Percentiles rank a stretch among this genome's conserved stretches.
Conservation (phyloP, 2,797 vertebrate genomes). For the Clarias laeviceps region DNA sequence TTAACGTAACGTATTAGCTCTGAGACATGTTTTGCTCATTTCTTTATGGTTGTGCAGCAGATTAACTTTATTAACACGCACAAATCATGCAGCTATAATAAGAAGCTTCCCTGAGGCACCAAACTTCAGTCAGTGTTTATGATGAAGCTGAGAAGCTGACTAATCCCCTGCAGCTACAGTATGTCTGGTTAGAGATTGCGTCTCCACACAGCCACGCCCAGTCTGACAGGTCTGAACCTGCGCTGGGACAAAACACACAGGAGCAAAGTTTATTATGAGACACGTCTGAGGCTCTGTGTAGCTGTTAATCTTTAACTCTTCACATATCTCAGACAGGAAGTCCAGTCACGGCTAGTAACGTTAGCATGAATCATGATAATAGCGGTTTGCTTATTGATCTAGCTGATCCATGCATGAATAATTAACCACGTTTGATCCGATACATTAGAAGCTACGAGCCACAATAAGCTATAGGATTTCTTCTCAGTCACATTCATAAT, state of each 20-base stretch:
- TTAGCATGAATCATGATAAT: background rate
- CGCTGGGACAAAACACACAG: background rate
- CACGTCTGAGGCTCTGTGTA: background rate
- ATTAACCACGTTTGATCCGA: background rate
- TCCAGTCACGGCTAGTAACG: background rate
- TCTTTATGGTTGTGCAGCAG: background rate
- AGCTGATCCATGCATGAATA: background rate
- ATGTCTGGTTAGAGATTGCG: background rate
- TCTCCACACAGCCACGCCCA: conserved; percentile 3
- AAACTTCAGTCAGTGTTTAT: background rate
- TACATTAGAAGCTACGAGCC: background rate
- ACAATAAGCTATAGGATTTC: background rate
- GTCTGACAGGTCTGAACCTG: conserved; percentile 15
- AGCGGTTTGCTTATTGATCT: background rate
- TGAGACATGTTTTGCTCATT: background rate
- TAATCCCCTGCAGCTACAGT: background rate
- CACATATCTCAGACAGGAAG: conserved; percentile 11
- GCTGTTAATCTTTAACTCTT: conserved; percentile 21
- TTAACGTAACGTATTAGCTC: background rate
- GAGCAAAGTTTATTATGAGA: background rate
- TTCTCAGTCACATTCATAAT: background rate
- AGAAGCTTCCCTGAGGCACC: background rate
- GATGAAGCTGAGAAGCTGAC: background rate
- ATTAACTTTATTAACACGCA: background rate
- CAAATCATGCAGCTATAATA: background rate